Percentiles rank a stretch among this genome's conserved stretches.
Conservation (phyloP, 2,888 invertebrate species). For the Stramonita haemastoma region DNA sequence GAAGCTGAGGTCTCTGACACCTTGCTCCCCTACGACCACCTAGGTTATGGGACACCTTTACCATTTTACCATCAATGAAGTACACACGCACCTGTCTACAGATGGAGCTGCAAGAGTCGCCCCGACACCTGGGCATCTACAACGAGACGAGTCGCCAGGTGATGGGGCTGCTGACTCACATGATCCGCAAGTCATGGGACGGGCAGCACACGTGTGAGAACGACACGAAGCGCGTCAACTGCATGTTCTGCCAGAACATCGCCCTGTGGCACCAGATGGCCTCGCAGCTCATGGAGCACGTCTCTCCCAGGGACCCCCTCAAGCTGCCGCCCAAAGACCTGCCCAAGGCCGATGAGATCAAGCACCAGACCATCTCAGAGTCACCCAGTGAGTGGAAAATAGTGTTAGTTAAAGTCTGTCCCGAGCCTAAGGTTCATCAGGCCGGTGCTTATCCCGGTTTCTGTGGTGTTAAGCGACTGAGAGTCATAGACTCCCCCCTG, state of each 20-base stretch:
- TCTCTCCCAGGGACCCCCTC: slow-evolving; percentile 73
- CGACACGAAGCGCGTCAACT: slow-evolving; percentile 82
- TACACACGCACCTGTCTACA: too few species aligned
- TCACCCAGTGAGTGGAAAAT: slow-evolving; percentile 37
- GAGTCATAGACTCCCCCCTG: too few species aligned
- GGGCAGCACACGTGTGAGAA: slow-evolving; percentile 81
- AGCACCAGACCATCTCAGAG: slow-evolving; percentile 47
- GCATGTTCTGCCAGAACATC: slow-evolving; percentile 88
- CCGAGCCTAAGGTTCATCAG: too few species aligned
- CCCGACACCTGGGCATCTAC: slow-evolving; percentile 87
- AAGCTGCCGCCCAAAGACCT: slow-evolving; percentile 74
- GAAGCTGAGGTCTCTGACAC: too few species aligned
- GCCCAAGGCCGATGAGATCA: slow-evolving; percentile 75
- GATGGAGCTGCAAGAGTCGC: slow-evolving; percentile 92
- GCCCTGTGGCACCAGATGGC: slow-evolving; percentile 94
- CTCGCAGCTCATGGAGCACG: slow-evolving; percentile 68
- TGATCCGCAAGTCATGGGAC: slow-evolving; percentile 87
- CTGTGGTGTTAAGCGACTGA: too few species aligned
- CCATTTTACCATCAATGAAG: too few species aligned
- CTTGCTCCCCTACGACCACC: too few species aligned
- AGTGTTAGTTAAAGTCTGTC: too few species aligned
- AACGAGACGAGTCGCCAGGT: slow-evolving; percentile 84
- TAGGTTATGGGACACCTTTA: too few species aligned
- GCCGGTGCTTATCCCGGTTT: too few species aligned
- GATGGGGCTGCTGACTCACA: slow-evolving; percentile 86